phyloP scores from a whole-genome alignment of 2,797 vertebrate genomes.

The Helostoma temminkii region DNA sequence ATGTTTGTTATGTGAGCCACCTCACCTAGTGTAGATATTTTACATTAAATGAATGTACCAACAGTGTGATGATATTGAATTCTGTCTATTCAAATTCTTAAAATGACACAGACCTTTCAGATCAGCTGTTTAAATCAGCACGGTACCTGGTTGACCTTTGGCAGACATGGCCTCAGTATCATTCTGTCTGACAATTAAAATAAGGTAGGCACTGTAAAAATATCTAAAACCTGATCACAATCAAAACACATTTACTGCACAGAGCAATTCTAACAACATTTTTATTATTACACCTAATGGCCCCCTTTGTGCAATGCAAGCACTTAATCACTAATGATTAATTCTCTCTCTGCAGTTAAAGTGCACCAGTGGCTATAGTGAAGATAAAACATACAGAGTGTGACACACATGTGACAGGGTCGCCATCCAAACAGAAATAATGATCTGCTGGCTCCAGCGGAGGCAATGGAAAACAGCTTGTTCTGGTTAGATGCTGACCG shows the following conservation, averaged over 20 bases:
- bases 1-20: not conserved
- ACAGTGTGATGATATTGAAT: constrained; percentile 36
- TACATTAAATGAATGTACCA: constrained; percentile 15
- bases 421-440: constrained; percentile 66
- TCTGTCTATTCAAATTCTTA: constrained; percentile 28
- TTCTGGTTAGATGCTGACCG: constrained; percentile 65
- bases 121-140: not conserved
- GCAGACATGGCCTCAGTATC: constrained; percentile 16
- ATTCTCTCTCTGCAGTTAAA: constrained; percentile 21
- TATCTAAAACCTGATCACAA: not conserved
- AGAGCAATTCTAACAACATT: too few relatives aligned
- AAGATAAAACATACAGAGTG: constrained; percentile 60
- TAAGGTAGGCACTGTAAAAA: not conserved
- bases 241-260: too few relatives aligned
- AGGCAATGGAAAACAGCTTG: constrained; percentile 73
- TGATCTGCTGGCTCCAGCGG: constrained; percentile 58
- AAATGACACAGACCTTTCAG: constrained; percentile 25
- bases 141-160: constrained; percentile 13
- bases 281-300: constrained; percentile 21
- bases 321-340: constrained; percentile 32
- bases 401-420: constrained; percentile 69
- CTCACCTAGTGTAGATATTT: constrained; percentile 24
- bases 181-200: not conserved
- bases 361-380: constrained; percentile 23
- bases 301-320: constrained; percentile 16